Percentiles rank a stretch among this genome's conserved stretches.
phyloP scores from a whole-genome alignment of 2,797 vertebrate genomes.

The Tarsius wallacei region DNA sequence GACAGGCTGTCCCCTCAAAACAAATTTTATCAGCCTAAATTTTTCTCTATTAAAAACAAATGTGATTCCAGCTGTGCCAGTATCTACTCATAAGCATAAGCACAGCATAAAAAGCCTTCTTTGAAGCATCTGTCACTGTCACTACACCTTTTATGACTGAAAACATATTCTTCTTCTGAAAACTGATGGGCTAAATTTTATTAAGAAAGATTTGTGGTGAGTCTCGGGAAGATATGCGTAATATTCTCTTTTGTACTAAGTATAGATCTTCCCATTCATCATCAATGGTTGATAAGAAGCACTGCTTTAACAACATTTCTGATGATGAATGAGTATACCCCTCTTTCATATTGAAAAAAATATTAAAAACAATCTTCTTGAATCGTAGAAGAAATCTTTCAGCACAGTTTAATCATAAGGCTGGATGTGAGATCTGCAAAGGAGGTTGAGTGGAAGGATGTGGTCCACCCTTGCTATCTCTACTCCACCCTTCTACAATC shows the following conservation, averaged over 20 bases:
- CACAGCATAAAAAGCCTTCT: not conserved
- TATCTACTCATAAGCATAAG: not conserved
- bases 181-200: conserved; percentile 74
- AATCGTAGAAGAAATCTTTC: conserved; percentile 80
- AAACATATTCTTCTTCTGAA: conserved; percentile 73
- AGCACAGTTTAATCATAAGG: conserved; percentile 72
- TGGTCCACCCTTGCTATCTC: not conserved
- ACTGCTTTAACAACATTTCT: conserved; percentile 82
- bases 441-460: not conserved
- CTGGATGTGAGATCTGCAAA: not conserved
- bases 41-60: conserved; percentile 65
- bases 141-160: conserved; percentile 49
- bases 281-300: conserved; percentile 80
- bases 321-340: conserved; percentile 81
- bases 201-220: conserved; percentile 76
- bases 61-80: not conserved
- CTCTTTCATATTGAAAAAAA: conserved; percentile 87
- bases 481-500: not conserved
- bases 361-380: conserved; percentile 86
- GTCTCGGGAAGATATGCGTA: conserved; percentile 81
- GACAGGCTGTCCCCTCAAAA: conserved; percentile 35
- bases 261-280: conserved; percentile 83
- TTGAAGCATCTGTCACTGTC: conserved; percentile 30
- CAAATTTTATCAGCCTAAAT: not conserved
- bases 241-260: conserved; percentile 75